A percentile compares a stretch with the other conserved stretches of the same genome.
Conservation (phyloP, 2,113 vertebrate genomes). For the Entomyzon cyanotis region DNA sequence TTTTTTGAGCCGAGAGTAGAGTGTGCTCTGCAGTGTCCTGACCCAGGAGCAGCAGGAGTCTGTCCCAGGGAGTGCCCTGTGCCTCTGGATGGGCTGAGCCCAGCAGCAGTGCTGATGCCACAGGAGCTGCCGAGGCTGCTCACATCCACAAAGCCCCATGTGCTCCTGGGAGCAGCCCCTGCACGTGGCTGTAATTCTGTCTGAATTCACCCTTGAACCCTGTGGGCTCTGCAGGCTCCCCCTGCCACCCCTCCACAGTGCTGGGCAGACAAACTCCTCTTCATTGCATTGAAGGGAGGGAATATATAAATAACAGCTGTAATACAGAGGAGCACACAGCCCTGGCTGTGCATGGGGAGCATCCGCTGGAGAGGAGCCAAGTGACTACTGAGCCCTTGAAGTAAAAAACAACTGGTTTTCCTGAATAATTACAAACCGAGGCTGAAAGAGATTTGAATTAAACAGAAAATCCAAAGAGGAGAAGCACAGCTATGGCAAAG, state of each 20-base stretch:
- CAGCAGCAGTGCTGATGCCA: neutral
- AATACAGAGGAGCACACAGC: neutral
- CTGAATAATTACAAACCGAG: neutral
- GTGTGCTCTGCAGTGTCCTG: neutral
- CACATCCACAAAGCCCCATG: neutral
- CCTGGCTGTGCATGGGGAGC: neutral
- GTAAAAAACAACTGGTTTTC: neutral
- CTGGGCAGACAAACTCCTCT: neutral
- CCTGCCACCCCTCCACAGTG: neutral
- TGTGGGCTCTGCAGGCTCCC: neutral
- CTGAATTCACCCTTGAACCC: neutral
- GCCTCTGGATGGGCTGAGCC: neutral
- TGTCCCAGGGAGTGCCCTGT: neutral
- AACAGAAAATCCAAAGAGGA: neutral
- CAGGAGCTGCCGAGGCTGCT: neutral
- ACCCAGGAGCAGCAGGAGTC: neutral
- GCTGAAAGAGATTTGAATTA: neutral
- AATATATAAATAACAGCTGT: neutral
- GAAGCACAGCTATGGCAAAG: neutral
- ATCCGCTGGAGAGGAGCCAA: conserved; percentile 22
- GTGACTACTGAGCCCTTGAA: neutral
- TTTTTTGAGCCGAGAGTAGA: neutral
- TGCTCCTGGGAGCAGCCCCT: neutral
- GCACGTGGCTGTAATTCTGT: neutral
- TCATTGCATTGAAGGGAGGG: neutral